Base-by-base conservation (phyloP, 1,140 invertebrate species). In the Daktulosphaira vitifoliae region DNA sequence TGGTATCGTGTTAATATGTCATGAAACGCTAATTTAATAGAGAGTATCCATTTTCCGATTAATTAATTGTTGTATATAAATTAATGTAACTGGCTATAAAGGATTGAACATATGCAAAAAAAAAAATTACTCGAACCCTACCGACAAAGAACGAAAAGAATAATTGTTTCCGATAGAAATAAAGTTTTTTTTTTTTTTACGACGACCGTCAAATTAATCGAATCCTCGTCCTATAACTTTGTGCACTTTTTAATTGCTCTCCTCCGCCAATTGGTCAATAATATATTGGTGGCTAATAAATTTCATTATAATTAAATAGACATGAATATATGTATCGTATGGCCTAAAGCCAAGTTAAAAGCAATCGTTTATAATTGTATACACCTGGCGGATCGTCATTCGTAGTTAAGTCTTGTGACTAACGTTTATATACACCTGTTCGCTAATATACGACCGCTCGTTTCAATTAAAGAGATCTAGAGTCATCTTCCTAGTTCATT, bases 251-350 rank as follows among this genome's bases (percentile, higher is more conserved):
- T 44, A 46, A 59, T 42, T 38, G 38, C 38, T 22, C 15, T 59
- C 26, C 25, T 25, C 54, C 22, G 16, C 6, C 54, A 26, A 59
- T 59, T 59, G 54, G 39, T 59, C 29, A 33, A 6, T 33, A 33
- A 26, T 59, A 25, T 44, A 20, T 46, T 23, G n/a, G 23, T 25
- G 5, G 29, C 5, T 33, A 33, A 11, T 33, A 38, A 42, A 44
- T 59, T 59, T 59, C 37, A 42, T 59, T 59, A 59, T 59, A 59
- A 59, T 59, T 59, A 59, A 38, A 59, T 59, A 38, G 33, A 20
- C 20, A 15, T 20, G 26, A 4, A 33, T 18, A 25, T 25, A 42
- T 33, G 52, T 6, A 26, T 9, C 15, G 53, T 18, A 59, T 59
- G 54, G 54, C 54, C 54, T 26, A 15, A 44, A 59, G 54, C 54